Evolutionary conservation across 1,140 invertebrate species (phyloP).

Genomic region (Potamilus streckersoni): DNA sequence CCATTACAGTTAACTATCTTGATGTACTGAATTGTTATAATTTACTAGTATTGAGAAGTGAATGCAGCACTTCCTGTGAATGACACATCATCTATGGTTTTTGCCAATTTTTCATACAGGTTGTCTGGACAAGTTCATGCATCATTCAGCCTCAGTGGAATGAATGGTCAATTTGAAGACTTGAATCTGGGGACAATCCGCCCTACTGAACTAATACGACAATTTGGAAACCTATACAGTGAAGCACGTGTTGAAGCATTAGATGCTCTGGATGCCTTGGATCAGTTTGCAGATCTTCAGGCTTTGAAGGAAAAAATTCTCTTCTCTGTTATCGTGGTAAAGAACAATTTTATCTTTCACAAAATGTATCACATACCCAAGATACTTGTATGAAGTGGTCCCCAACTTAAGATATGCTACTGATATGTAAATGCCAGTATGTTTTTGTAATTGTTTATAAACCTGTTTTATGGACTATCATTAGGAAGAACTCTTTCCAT

Average conservation of each 20-base stretch:
- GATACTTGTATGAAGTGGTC: not conserved
- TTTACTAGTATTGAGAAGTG: no score
- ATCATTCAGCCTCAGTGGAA: constrained; percentile 38
- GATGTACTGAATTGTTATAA: no score
- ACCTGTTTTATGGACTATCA: no score
- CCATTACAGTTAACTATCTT: no score
- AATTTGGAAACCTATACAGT: constrained; percentile 86
- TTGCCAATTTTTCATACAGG: constrained; percentile 38
- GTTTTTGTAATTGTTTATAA: no score
- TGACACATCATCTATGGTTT: no score
- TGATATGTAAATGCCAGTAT: no score
- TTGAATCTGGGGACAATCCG: constrained; percentile 63
- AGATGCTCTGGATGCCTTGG: constrained; percentile 83
- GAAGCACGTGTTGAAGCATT: constrained; percentile 82
- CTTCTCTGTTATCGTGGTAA: constrained; percentile 94
- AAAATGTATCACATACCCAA: not conserved
- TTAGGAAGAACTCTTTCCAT: no score
- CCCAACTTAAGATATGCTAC: not conserved
- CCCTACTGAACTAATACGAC: constrained; percentile 75
- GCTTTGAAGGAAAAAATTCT: constrained; percentile 93
- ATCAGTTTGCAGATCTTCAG: constrained; percentile 81
- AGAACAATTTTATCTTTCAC: constrained; percentile 65
- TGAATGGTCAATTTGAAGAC: constrained; percentile 61
- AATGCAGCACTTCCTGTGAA: no score
- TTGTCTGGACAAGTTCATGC: constrained; percentile 65